Percentiles rank a stretch among this genome's conserved stretches.
Conservation (phyloP, 2,888 invertebrate species). For the Lasioglossum figueresi region DNA sequence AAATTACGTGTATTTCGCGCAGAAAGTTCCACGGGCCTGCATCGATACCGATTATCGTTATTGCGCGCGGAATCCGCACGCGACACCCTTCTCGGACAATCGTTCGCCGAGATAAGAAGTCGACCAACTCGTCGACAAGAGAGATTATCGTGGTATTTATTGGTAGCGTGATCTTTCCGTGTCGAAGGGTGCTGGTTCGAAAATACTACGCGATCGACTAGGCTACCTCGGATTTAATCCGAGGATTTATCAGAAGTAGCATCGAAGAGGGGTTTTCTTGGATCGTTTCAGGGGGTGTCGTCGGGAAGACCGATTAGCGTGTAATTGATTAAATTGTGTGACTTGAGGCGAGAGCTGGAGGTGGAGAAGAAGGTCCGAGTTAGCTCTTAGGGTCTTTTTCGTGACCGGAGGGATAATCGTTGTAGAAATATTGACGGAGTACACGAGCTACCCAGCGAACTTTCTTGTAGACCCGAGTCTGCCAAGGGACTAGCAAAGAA, state of each 20-base stretch:
- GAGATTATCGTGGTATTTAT: constrained; percentile 1
- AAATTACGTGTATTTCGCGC: not conserved
- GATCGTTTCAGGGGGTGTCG: not conserved
- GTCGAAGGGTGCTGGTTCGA: not conserved
- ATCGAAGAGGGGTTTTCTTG: not conserved
- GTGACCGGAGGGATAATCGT: not conserved
- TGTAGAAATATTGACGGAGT: not conserved
- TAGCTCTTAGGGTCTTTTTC: not conserved
- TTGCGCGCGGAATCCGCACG: not conserved
- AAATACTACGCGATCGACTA: not conserved
- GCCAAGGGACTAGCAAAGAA: not conserved
- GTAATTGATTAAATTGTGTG: not conserved
- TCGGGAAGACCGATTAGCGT: not conserved
- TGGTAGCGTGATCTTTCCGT: not conserved
- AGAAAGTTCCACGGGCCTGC: not conserved
- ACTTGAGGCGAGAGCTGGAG: not conserved
- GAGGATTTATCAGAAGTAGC: not conserved
- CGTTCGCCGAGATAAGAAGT: not conserved
- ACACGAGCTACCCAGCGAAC: not conserved
- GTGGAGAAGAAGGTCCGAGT: not conserved
- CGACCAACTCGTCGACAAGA: not conserved
- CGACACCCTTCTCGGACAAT: not conserved
- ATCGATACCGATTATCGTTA: constrained; percentile 16
- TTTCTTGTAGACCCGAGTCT: not conserved
- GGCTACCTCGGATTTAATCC: not conserved